A percentile compares a stretch with the other conserved stretches of the same genome.
phyloP scores from a whole-genome alignment of 2,797 vertebrate species.

The Diplodus sargus region DNA sequence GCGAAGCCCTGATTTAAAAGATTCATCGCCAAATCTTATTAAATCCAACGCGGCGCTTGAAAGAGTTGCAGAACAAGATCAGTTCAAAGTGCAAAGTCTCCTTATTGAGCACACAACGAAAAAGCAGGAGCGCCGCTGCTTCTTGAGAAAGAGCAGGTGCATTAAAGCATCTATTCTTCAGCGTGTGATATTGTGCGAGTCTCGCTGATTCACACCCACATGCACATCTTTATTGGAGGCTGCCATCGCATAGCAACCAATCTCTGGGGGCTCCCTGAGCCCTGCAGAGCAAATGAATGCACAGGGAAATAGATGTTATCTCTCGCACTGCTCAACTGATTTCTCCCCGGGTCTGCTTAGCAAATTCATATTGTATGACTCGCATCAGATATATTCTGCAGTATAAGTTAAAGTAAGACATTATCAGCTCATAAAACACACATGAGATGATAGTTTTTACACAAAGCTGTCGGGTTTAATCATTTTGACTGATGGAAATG shows the following conservation, averaged over 20 bases:
- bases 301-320: constrained; percentile 67
- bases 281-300: constrained; percentile 69
- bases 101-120: not conserved
- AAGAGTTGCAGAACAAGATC: constrained; percentile 24
- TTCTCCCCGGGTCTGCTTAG: constrained; percentile 30
- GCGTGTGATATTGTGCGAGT: constrained; percentile 60
- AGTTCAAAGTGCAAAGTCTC: constrained; percentile 9
- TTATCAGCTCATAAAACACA: not conserved
- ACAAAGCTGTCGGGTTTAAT: not conserved
- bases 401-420: not conserved
- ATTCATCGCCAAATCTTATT: constrained; percentile 3
- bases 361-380: constrained; percentile 13
- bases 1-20: constrained; percentile 24
- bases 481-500: not conserved
- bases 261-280: constrained; percentile 69
- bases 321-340: constrained; percentile 31
- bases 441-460: not conserved
- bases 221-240: constrained; percentile 71
- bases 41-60: constrained; percentile 12
- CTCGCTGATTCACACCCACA: constrained; percentile 71
- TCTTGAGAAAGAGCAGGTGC: constrained; percentile 52
- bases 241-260: constrained; percentile 78
- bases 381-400: not conserved
- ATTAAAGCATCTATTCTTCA: constrained; percentile 47
- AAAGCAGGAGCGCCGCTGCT: constrained; percentile 1